Evolutionary conservation across 2,113 vertebrate genomes (phyloP), one percentile per base, ranked within the genome.

Genomic region (Thomomys bottae): DNA sequence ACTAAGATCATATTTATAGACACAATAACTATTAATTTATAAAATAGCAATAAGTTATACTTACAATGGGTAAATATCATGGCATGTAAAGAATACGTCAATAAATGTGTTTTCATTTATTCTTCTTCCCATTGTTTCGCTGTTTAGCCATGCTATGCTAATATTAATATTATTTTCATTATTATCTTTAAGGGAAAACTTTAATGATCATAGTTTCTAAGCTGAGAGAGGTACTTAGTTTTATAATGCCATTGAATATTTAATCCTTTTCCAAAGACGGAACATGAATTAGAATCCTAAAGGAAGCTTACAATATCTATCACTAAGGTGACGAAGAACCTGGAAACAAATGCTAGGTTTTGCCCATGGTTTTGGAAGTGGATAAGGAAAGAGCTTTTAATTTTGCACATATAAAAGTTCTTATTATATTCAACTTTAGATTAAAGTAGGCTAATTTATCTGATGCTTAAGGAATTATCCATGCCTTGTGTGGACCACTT

Each of bases 331-430:
- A 68, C 67, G 6, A 5, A 9, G 21, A 32, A 32, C 24, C 30
- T 54, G 59, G 20, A 77, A 64, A 21, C 45, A 30, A 57, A 72
- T 70, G 15, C 54, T 66, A 70, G 61, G 49, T n/a, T n/a, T n/a
- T n/a, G 32, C 38, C 77, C 70, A 32, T 59, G 67, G 24, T 75
- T 79, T 84, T 64, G 42, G 59, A 88, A 40, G 32, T 63, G 23
- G 45, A 26, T 77, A 84, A 77, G 23, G 73, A 84, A 67, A 45
- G 26, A 88, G 2, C 49, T 88, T 94, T 42, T 79, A 54, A 85
- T 71, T 71, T 12, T 91, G 36, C 78, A 26, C 12, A 32, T 88
- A 36, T 81, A 61, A 81, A 83, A 91, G n/a, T 59, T 91, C 38
- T 64, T 84, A 24, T 20, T 71, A 40, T 86, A n/a, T n/a, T 54